phyloP scores from a whole-genome alignment of 2,797 vertebrate species.

The Cirrhinus molitorella region DNA sequence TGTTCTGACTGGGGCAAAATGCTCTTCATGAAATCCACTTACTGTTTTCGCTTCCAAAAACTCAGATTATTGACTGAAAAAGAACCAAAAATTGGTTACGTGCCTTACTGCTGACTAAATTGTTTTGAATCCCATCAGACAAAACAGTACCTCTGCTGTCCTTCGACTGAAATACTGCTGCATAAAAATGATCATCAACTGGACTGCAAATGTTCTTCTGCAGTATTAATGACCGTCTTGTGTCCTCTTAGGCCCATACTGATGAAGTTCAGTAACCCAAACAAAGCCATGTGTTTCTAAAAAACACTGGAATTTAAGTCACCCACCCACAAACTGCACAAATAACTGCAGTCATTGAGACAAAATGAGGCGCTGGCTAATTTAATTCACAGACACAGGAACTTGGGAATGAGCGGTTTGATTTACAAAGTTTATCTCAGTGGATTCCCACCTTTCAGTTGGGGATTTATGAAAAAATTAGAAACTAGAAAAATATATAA shows the following conservation, averaged over 20 bases:
- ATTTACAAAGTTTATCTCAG: slow-evolving; percentile 42
- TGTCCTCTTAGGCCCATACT: slow-evolving; percentile 49
- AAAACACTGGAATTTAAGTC: slow-evolving; percentile 42
- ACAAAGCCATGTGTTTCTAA: slow-evolving; percentile 45
- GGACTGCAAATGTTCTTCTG: slow-evolving; percentile 49
- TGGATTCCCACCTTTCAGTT: not conserved
- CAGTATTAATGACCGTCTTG: slow-evolving; percentile 52
- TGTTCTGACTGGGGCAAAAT: slow-evolving; percentile 59
- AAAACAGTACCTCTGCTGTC: slow-evolving; percentile 66
- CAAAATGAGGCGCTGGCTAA: slow-evolving; percentile 40
- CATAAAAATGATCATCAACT: slow-evolving; percentile 37
- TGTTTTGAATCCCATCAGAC: slow-evolving; percentile 68
- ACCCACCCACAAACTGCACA: slow-evolving; percentile 41
- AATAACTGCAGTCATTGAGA: slow-evolving; percentile 4
- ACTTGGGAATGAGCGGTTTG: slow-evolving; percentile 37
- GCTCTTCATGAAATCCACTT: slow-evolving; percentile 69
- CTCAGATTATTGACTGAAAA: slow-evolving; percentile 62
- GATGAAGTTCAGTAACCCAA: slow-evolving; percentile 43
- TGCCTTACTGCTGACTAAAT: slow-evolving; percentile 69
- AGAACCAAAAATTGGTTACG: slow-evolving; percentile 51
- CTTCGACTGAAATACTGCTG: slow-evolving; percentile 56
- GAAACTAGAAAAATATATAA: not conserved
- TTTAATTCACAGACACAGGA: slow-evolving; percentile 31
- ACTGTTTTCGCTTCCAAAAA: slow-evolving; percentile 51
- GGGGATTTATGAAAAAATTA: not conserved